phyloP scores from a whole-genome alignment of 2,888 invertebrate genomes.

The Temnothorax unifasciatus region DNA sequence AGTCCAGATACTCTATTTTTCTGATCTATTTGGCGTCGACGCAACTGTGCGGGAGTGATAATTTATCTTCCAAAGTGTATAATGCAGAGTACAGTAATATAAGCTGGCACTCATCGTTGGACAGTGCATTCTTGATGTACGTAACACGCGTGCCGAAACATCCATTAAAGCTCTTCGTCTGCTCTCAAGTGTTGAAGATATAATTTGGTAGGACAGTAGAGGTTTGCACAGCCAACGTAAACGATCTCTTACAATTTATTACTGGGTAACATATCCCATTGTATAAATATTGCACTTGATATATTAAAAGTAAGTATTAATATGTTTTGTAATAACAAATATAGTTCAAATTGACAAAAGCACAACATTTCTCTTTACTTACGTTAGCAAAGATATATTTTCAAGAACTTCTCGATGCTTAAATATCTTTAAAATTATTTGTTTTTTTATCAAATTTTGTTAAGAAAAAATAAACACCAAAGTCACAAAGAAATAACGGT shows the following conservation, averaged over 20 bases:
- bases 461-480: background rate
- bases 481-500: background rate
- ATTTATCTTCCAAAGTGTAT: constrained; percentile 53
- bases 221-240: background rate
- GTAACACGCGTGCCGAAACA: constrained; percentile 60
- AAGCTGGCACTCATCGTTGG: background rate
- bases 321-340: no score
- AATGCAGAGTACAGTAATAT: constrained; percentile 27
- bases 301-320: no score
- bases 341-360: no score
- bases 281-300: no score
- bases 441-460: background rate
- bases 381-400: background rate
- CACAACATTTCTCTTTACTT: no score
- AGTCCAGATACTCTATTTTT: background rate
- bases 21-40: constrained; percentile 41
- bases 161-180: constrained; percentile 57
- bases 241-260: constrained; percentile 12
- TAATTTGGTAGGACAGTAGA: background rate
- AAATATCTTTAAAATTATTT: background rate
- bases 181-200: constrained; percentile 32
- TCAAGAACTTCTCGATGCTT: background rate
- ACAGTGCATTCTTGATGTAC: constrained; percentile 31
- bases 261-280: background rate
- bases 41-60: constrained; percentile 45